These are phyloP conservation scores for Stenodera caucasica DNA, from an alignment of 2,888 invertebrate species.

Conservation along the genomic window DNA sequence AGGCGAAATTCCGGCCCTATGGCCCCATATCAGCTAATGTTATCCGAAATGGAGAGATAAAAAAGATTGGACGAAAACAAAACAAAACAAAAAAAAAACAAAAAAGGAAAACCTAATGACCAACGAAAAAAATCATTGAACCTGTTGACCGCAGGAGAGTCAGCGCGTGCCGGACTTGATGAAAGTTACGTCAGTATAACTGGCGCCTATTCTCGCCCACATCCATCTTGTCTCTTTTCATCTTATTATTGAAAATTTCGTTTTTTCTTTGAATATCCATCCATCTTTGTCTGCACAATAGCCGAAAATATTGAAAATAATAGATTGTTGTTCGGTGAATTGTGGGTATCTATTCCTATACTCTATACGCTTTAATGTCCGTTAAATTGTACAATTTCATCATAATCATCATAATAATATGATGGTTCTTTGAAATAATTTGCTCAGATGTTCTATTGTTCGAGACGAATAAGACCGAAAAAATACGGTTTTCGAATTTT, in stretches of 20 bases:
- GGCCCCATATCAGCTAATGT: too few relatives aligned
- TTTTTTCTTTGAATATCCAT: too few relatives aligned
- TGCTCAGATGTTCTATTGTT: neutral
- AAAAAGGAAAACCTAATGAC: too few relatives aligned
- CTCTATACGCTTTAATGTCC: neutral
- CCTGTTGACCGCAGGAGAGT: constrained; percentile 34
- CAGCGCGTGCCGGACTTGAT: constrained; percentile 45
- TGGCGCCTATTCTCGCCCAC: constrained; percentile 49
- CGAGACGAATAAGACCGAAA: neutral
- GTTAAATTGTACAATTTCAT: constrained; percentile 9
- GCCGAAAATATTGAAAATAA: constrained; percentile 34
- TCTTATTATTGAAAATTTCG: too few relatives aligned
- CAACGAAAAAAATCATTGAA: constrained; percentile 31
- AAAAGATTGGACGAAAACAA: neutral
- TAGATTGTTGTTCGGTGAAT: constrained; percentile 33
- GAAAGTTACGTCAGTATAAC: constrained; percentile 49
- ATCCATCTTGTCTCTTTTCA: too few relatives aligned
- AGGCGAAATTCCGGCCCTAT: neutral
- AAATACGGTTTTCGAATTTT: neutral
- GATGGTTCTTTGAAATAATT: neutral
- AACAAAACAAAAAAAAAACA: neutral
- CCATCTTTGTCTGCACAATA: constrained; percentile 10
- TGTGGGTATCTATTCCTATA: neutral
- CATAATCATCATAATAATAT: constrained; percentile 5
- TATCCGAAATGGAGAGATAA: neutral